Conservation (phyloP, 2,888 invertebrate genomes). For the Schizaphis graminum region DNA sequence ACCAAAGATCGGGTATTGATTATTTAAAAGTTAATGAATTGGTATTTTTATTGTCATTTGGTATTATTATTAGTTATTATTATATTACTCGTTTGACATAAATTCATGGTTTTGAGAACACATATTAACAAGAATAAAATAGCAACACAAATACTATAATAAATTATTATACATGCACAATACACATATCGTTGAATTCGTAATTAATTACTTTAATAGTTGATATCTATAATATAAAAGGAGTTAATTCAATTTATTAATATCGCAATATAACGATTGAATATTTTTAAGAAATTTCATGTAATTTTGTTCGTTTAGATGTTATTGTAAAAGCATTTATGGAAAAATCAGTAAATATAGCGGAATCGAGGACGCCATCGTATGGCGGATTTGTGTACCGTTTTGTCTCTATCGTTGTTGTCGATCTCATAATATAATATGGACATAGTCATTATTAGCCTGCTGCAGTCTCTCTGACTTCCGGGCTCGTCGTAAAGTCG, state of each 20-base stretch:
- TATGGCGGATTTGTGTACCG: background rate
- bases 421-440: constrained; percentile 45
- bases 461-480: constrained; percentile 42
- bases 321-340: constrained; percentile 34
- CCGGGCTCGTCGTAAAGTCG: constrained; percentile 57
- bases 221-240: background rate
- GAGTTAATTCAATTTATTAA: background rate
- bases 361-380: constrained; percentile 1
- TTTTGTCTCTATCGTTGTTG: constrained; percentile 27
- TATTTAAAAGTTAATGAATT: background rate
- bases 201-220: background rate
- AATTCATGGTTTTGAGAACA: background rate
- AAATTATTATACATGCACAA: background rate
- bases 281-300: background rate
- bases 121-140: background rate
- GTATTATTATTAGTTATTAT: background rate
- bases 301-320: background rate
- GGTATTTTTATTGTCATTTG: background rate
- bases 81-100: background rate
- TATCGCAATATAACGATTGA: background rate
- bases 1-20: background rate
- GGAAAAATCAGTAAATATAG: background rate
- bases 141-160: background rate
- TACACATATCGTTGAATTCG: background rate
- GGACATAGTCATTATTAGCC: constrained; percentile 57